Evolutionary conservation across 2,797 vertebrate genomes (phyloP), one percentile per base, ranked within the genome.

Genomic region (Crocidura indochinensis): DNA sequence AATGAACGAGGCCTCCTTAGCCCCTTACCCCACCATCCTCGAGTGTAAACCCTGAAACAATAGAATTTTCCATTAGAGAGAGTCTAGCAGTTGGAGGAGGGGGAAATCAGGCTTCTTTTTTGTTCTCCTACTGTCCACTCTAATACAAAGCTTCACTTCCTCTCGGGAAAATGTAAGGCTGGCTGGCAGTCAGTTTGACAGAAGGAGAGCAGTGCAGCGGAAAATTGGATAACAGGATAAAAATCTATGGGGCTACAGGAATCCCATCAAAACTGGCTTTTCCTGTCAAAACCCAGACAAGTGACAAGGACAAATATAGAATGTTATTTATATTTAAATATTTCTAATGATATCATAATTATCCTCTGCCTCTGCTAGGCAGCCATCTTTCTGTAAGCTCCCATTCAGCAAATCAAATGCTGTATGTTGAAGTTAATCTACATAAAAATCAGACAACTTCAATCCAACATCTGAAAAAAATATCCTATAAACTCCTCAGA

Each of bases 171-270:
- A 94, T 72, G 60, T 72, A 88, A 96, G 95, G 96, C 97, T 98
- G 98, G 98, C 98, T 96, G 95, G 97, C 96, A 97, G 96, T 98
- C 98, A 97, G 97, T 91, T 84, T 95, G 98, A 98, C 98, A 98
- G 98, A 98, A 98, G 98, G 98, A 96, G 95, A 96, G 97, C 98
- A 97, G 95, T 97, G 97, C 98, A 97, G 98, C 96, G 97, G 98
- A 98, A 98, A 98, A 98, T 98, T 98, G 98, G 97, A 97, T 98
- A 98, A 98, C 97, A 97, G 97, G 97, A 98, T 97, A 97, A 98
- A 98, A 98, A 98, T 97, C 96, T 95, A 97, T 93, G 96, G 97
- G 98, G 97, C 98, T 96, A 96, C 97, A 4, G 97, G 98, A 98
- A 98, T 96, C 97, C 96, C 94, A 97, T 98, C 97, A 97, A 97